Conservation (phyloP, 2,797 vertebrate genomes). For the Labeo calbasu region DNA sequence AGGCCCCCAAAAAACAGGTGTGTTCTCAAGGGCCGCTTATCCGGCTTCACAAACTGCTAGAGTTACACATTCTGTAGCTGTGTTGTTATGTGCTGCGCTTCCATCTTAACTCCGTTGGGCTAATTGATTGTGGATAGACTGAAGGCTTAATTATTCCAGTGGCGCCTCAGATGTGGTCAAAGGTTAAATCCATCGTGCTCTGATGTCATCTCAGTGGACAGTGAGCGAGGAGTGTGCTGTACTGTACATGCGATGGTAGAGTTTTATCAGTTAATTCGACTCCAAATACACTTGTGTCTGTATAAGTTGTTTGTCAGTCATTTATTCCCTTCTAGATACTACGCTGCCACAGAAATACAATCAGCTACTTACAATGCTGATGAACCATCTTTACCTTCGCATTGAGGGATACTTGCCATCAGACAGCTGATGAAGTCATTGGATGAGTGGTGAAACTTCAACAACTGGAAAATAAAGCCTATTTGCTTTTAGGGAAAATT, state of each 20-base stretch:
- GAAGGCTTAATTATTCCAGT: constrained; percentile 29
- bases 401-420: background rate
- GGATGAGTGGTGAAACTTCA: background rate
- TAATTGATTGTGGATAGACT: constrained; percentile 17
- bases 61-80: constrained; percentile 5
- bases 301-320: background rate
- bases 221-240: background rate
- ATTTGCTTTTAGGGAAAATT: constrained; percentile 3
- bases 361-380: background rate
- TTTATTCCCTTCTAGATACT: background rate
- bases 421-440: background rate
- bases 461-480: constrained; percentile 8
- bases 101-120: background rate
- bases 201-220: constrained; percentile 1
- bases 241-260: background rate
- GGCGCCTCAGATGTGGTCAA: background rate
- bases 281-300: background rate
- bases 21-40: constrained; percentile 21
- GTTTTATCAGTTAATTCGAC: background rate
- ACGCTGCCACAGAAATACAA: background rate
- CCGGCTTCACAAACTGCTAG: constrained; percentile 5
- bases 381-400: background rate
- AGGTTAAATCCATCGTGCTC: background rate
- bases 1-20: constrained; percentile 5
- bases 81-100: constrained; percentile 14